A percentile compares a stretch with the other conserved stretches of the same genome.
These are phyloP conservation scores for Yponomeuta evonymella DNA, from an alignment of 2,888 invertebrate species.

Conservation along the genomic window DNA sequence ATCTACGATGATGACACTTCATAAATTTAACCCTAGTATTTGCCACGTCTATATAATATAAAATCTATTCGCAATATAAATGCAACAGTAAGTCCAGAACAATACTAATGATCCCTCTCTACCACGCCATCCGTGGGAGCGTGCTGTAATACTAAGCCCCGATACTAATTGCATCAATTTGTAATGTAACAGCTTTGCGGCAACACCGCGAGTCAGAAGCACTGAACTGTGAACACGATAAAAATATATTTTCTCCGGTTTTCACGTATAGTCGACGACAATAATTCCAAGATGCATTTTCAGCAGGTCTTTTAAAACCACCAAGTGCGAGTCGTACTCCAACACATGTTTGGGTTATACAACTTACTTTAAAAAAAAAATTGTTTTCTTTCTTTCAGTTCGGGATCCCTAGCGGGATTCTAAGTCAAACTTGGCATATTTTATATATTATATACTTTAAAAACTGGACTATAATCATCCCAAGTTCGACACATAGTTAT, in stretches of 20 bases:
- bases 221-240: slow-evolving; percentile 5
- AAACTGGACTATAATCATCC: too few species aligned
- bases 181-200: slow-evolving; percentile 9
- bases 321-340: neutral
- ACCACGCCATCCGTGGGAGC: neutral
- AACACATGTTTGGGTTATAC: too few species aligned
- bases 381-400: too few species aligned
- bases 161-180: slow-evolving; percentile 8
- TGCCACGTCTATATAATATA: neutral
- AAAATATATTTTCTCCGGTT: neutral
- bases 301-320: neutral
- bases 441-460: too few species aligned
- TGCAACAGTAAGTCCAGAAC: neutral
- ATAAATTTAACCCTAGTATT: too few species aligned
- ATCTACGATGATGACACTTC: too few species aligned
- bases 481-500: too few species aligned
- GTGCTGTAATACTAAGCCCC: neutral
- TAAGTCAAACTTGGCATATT: too few species aligned
- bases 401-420: too few species aligned
- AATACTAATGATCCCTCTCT: neutral
- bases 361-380: too few species aligned
- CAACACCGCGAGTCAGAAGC: neutral
- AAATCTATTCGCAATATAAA: neutral
- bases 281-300: neutral
- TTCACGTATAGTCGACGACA: neutral